phyloP scores from a whole-genome alignment of 1,140 invertebrate genomes.

The Wiebesia pumilae region DNA sequence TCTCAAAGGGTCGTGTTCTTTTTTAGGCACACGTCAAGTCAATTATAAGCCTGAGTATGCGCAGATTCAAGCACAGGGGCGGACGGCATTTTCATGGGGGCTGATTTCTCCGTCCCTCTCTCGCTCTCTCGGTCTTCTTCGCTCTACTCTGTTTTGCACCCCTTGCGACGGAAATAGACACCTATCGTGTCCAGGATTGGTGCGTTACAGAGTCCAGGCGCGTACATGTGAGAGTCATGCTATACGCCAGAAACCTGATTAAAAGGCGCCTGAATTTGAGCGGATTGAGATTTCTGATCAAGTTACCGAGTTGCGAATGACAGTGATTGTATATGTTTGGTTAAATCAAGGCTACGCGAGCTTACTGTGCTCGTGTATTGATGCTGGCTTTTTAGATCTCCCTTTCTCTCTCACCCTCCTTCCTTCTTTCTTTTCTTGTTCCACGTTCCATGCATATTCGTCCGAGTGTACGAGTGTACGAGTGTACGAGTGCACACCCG shows the following conservation, averaged over 20 bases:
- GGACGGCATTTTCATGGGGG: constrained; percentile 46
- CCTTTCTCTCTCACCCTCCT: background rate
- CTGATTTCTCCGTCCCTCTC: constrained; percentile 22
- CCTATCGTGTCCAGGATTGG: constrained; percentile 36
- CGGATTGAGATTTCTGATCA: constrained; percentile 51
- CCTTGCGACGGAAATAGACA: constrained; percentile 49
- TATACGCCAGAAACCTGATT: constrained; percentile 41
- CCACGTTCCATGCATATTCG: background rate
- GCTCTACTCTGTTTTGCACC: constrained; percentile 31
- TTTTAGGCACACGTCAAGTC: constrained; percentile 52
- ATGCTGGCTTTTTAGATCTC: constrained; percentile 7
- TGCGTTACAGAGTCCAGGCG: constrained; percentile 7
- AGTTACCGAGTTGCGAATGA: constrained; percentile 48
- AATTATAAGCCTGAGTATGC: constrained; percentile 52
- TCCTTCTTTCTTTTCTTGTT: too few species aligned
- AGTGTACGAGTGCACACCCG: too few species aligned
- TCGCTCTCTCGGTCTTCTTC: background rate
- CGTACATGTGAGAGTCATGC: background rate
- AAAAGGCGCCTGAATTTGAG: constrained; percentile 44
- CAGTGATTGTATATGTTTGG: constrained; percentile 42
- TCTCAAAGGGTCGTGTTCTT: constrained; percentile 50
- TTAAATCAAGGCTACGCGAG: constrained; percentile 25
- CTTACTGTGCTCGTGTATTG: background rate
- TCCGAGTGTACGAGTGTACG: too few species aligned
- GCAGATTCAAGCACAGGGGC: constrained; percentile 40